Percentiles rank a stretch among this genome's conserved stretches.
phyloP scores from a whole-genome alignment of 2,113 vertebrate species.

The Saguinus midas region DNA sequence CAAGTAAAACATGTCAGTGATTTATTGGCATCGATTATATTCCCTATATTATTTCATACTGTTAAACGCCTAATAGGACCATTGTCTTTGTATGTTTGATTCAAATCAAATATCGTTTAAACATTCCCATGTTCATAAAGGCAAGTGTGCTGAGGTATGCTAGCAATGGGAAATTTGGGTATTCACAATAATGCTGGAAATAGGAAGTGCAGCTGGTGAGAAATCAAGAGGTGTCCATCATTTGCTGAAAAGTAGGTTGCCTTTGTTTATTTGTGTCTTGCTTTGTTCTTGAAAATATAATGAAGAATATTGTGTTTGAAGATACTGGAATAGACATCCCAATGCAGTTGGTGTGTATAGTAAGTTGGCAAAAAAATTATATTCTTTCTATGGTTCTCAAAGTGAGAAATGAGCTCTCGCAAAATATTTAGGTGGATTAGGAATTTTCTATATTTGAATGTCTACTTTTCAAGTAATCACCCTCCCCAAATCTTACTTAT shows the following conservation, averaged over 20 bases:
- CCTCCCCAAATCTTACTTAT: background rate
- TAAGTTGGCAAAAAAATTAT: constrained; percentile 23
- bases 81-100: background rate
- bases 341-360: background rate
- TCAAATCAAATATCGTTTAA: background rate
- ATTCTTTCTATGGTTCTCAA: background rate
- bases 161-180: background rate
- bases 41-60: background rate
- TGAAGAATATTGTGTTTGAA: background rate
- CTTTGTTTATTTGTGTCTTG: background rate
- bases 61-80: background rate
- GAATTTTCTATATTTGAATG: background rate
- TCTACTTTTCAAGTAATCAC: background rate
- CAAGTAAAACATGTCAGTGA: background rate
- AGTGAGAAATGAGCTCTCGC: background rate
- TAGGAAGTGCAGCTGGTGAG: background rate
- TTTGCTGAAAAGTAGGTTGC: background rate
- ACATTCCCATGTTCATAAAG: background rate
- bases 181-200: background rate
- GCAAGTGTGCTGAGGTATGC: background rate
- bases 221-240: background rate
- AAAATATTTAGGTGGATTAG: background rate
- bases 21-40: background rate
- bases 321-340: background rate
- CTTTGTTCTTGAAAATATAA: background rate